Conservation (phyloP, 1,140 invertebrate species). For the Lethrus apterus region DNA sequence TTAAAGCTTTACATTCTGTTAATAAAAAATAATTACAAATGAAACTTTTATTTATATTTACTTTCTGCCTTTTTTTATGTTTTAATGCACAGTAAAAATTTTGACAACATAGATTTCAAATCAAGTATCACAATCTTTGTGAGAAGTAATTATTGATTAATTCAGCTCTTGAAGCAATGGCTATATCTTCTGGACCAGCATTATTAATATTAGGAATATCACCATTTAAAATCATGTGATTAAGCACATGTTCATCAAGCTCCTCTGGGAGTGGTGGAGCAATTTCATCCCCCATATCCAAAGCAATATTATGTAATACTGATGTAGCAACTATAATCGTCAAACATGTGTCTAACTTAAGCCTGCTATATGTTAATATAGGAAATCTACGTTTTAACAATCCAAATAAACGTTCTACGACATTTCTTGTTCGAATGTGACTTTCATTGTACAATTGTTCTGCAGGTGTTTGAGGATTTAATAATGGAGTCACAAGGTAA, state of each 20-base stretch:
- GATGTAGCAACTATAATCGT: slow-evolving; percentile 1
- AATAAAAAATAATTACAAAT: too few species aligned
- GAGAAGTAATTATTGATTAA: too few species aligned
- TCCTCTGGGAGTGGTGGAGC: neutral
- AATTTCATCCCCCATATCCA: neutral
- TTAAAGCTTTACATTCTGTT: too few species aligned
- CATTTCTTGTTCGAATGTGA: slow-evolving; percentile 36
- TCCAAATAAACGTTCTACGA: slow-evolving; percentile 32
- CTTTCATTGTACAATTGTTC: slow-evolving; percentile 35
- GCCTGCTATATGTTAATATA: neutral
- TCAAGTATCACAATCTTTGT: too few species aligned
- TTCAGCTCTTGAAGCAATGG: too few species aligned
- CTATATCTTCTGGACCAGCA: too few species aligned
- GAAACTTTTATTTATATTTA: too few species aligned
- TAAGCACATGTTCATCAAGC: neutral
- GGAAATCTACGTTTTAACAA: slow-evolving; percentile 4
- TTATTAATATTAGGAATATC: neutral
- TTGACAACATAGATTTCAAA: too few species aligned
- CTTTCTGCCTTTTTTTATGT: too few species aligned
- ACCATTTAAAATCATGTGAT: neutral
- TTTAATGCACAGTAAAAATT: too few species aligned
- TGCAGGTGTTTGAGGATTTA: slow-evolving; percentile 22
- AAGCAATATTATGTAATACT: slow-evolving; percentile 4
- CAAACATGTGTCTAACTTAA: neutral
- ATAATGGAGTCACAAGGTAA: slow-evolving; percentile 31